Evolutionary conservation across 2,888 invertebrate genomes (phyloP).

Genomic region (Eupelmus urozonus): DNA sequence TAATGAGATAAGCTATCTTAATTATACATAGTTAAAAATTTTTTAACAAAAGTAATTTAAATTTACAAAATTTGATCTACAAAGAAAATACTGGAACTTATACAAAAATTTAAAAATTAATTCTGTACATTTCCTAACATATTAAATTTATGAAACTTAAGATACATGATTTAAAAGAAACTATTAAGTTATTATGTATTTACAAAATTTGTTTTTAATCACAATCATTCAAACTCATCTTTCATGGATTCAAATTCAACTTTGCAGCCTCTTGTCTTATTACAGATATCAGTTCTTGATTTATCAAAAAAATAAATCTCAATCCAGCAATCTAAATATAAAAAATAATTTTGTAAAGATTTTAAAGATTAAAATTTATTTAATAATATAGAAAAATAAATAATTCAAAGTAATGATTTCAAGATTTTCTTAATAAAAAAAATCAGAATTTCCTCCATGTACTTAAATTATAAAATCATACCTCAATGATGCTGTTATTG

Average conservation of each 20-base stretch:
- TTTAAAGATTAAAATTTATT: background rate
- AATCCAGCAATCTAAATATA: constrained; percentile 87
- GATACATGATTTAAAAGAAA: constrained; percentile 30
- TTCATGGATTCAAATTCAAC: constrained; percentile 80
- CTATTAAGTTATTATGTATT: constrained; percentile 35
- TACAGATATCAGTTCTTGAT: constrained; percentile 92
- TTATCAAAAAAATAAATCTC: constrained; percentile 94
- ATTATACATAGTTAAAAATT: background rate
- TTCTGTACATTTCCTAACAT: constrained; percentile 11
- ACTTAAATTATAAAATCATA: constrained; percentile 70
- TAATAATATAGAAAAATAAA: background rate
- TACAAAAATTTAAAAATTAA: constrained; percentile 12
- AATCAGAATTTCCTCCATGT: background rate
- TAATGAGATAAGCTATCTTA: background rate
- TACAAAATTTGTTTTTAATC: constrained; percentile 32
- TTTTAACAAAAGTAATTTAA: background rate
- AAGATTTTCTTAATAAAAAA: background rate
- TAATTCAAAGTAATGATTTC: background rate
- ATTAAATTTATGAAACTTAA: constrained; percentile 31
- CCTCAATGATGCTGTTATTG: constrained; percentile 97
- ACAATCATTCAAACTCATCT: background rate
- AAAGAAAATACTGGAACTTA: constrained; percentile 11
- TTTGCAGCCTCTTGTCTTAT: constrained; percentile 93
- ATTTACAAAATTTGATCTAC: constrained; percentile 6
- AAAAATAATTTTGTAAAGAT: constrained; percentile 10